Evolutionary conservation across 35 echinoderm and acorn worm genomes (phyloP), one percentile per base, ranked within the genome.

Genomic region (Holothuria glaberrima): DNA sequence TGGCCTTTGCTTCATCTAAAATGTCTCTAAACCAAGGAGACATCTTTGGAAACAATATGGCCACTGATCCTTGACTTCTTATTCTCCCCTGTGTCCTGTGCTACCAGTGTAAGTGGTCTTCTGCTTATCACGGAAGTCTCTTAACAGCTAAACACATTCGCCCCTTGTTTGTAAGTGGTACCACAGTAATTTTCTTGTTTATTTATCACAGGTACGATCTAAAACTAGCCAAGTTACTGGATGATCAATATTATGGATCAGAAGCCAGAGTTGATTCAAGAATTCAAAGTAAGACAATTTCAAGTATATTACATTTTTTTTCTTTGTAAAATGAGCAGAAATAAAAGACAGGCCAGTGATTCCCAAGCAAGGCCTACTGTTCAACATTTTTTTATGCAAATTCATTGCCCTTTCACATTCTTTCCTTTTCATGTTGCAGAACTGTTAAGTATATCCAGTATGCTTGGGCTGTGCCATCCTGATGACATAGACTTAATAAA

Each of bases 181-280:
- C n/a, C n/a, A n/a, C n/a, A n/a, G n/a, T n/a, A n/a, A 41, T 54
- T 1, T 9, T 54, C 13, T 54, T 14, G 13, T 17, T 54, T 12
- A 12, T 83, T 84, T 33, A 12, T 79, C 75, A 14, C 71, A 97
- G 95, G 68, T 92, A 86, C 91, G 95, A 98, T 58, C 7, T 57
- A 1, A 98, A 94, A 59, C 82, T 98, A 35, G 77, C 86, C 62
- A 93, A 98, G 65, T 48, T 98, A 46, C 57, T 98, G 45, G 95
- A 98, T 46, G 85, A 83, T 52, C 95, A 91, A 22, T 94, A 90
- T 72, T 82, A 74, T 63, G 68, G 90, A 70, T 90, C 86, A 71
- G 95, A 94, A 81, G 62, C 95, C 25, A 94, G 89, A 82, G 89
- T 98, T 88, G 95, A 98, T 72, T 89, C 92, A 52, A 98, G 95